Base-by-base conservation (phyloP, 2,113 vertebrate genomes). In the Heloderma charlesbogerti region DNA sequence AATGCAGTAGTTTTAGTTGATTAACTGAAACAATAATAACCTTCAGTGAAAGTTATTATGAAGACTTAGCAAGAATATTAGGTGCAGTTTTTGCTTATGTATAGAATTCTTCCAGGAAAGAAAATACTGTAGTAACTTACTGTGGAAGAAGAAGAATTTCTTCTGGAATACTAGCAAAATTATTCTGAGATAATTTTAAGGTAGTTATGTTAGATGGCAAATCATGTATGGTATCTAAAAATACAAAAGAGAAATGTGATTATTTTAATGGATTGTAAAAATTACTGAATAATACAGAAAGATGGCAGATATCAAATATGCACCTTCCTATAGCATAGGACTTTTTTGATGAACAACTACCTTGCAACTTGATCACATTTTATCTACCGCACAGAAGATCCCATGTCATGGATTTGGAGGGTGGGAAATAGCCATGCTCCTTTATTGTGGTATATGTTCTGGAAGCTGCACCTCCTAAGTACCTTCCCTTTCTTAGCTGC, bases 151-250 rank as follows among this genome's bases (percentile, higher is more conserved):
- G 94, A 60, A 98, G 97, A 91, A 99, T 94, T 22, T 96, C 95
- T 91, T 98, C 97, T 27, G 99, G 97, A 94, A 99, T 89, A 88
- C 71, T 85, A 43, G 72, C 95, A 95, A 99, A 99, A 86, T 20
- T 91, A 97, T 99, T 99, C 84, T 98, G 98, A 79, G 98, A 98
- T 82, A 99, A 96, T 95, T 99, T 99, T 92, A 99, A 63, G 4
- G 96, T 98, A 43, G 97, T 98, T 95, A 99, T 92, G 92, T 98
- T 99, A 67, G 96, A 95, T 12, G 99, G 97, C 80, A 99, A 97
- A 51, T 95, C 92, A 71, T 97, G 97, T 91, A 99, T 84, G 6
- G 89, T 93, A 96, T 96, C 99, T 99, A 94, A 87, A 69, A 97
- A 96, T 1, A 95, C 95, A 94, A 96, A 92, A 95, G 92, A 94